These are phyloP conservation scores for Manis javanica DNA, from an alignment of 2,797 vertebrate species.

Conservation along the genomic window DNA sequence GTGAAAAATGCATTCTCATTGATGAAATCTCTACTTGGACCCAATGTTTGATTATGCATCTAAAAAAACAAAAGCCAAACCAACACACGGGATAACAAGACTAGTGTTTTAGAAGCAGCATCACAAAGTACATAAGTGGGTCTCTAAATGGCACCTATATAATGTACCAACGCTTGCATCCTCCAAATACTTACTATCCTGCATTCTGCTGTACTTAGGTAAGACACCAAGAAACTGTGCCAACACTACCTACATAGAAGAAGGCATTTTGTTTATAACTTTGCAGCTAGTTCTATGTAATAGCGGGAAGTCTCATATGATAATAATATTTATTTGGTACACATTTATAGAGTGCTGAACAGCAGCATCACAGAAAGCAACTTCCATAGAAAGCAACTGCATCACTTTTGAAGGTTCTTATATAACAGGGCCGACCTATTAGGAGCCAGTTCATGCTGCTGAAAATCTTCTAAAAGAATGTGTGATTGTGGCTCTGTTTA, in stretches of 20 bases:
- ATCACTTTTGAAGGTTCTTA: not conserved
- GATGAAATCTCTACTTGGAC: constrained; percentile 10
- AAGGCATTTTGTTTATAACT: not conserved
- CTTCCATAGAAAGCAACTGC: not conserved
- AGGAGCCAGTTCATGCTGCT: not conserved
- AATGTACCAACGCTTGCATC: not conserved
- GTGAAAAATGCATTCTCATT: constrained; percentile 2
- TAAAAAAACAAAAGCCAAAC: not conserved
- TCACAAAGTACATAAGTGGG: not conserved
- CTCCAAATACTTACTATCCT: not conserved
- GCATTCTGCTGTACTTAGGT: not conserved
- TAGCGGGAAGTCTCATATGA: not conserved
- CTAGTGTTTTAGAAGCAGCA: not conserved
- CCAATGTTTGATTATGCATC: not conserved
- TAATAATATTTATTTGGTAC: not conserved
- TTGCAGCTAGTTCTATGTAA: not conserved
- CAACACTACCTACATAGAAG: not conserved
- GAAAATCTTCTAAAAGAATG: not conserved
- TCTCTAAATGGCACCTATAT: not conserved
- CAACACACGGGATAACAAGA: constrained; percentile 4
- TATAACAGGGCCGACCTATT: not conserved
- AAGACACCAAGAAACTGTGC: not conserved
- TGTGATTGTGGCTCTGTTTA: not conserved
- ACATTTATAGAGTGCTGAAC: not conserved
- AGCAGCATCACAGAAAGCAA: not conserved